Evolutionary conservation across 2,797 vertebrate species (phyloP), one percentile per base, ranked within the genome.

Genomic region (Parauchenoglanis punctatus): DNA sequence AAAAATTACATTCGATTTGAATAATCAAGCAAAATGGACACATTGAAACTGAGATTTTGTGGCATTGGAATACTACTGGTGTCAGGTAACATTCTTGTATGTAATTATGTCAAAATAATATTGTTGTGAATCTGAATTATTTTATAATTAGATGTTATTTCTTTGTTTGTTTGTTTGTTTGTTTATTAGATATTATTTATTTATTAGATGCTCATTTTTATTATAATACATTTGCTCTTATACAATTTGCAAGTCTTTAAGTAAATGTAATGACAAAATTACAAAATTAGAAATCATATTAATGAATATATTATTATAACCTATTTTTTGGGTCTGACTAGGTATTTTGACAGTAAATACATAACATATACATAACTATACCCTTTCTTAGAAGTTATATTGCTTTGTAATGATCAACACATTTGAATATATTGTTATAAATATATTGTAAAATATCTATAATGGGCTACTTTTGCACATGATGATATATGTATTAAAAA

Each of bases 41-140:
- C 15, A 31, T 49, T 58, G 77, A 83, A 82, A 75, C 1, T 18
- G 20, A 75, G 28, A 31, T 52, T 84, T 54, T 88, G 44, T 73
- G 83, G 75, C 54, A 11, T 40, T 81, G 76, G 52, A 7, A 4
- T 86, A 68, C 52, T 88, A 1, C 58, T 88, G 68, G 20, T 85
- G 12, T 82, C 87, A 85, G 87, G 87, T 88, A 85, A 85, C 8
- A 8, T n/a, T 81, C 10, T 5, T 18, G 11, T 81, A 17, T 15
- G 2, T 20, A 13, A 12, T 81, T 77, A 18, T 54, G 49, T 54
- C 7, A 0, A 8, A 52, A 28, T 2, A 28, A 13, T 59, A 80
- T 40, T 0, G 2, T 77, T 17, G 3, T 58, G 3, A 58, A 58
- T 58, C 28, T 35, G 52, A 13, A 78, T 6, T 31, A 31, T 31